phyloP scores from a whole-genome alignment of 1,140 invertebrate species.

The Pseudoatta argentina region DNA sequence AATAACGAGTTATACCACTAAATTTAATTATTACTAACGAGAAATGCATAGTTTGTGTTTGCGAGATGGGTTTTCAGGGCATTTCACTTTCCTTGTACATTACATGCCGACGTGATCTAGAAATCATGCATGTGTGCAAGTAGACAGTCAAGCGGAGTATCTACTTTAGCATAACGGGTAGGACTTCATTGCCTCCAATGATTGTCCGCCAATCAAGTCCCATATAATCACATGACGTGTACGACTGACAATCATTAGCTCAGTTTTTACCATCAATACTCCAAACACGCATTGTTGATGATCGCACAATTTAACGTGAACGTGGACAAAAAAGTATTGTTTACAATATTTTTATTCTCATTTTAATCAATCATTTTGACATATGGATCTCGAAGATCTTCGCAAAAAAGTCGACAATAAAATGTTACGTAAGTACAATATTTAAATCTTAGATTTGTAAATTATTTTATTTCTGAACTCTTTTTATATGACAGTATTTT shows the following conservation, averaged over 20 bases:
- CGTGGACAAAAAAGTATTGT: background rate
- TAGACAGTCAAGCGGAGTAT: conserved; percentile 36
- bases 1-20: background rate
- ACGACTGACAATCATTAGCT: conserved; percentile 64
- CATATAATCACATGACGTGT: conserved; percentile 65
- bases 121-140: conserved; percentile 5
- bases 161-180: conserved; percentile 42
- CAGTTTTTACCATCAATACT: conserved; percentile 48
- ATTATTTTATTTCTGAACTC: background rate
- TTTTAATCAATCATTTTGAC: conserved; percentile 1
- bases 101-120: conserved; percentile 16
- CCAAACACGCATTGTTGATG: background rate
- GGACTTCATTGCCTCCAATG: conserved; percentile 58
- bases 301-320: background rate
- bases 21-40: conserved; percentile 42
- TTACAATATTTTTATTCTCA: background rate
- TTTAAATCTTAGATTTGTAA: background rate
- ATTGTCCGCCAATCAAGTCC: conserved; percentile 67
- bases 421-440: background rate
- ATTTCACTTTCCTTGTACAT: conserved; percentile 62
- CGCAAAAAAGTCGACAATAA: background rate
- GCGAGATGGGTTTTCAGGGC: conserved; percentile 53
- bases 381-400: background rate
- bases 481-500: background rate
- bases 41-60: conserved; percentile 46